Conservation (phyloP, 2,888 invertebrate species). For the Aspidiotus destructor region DNA sequence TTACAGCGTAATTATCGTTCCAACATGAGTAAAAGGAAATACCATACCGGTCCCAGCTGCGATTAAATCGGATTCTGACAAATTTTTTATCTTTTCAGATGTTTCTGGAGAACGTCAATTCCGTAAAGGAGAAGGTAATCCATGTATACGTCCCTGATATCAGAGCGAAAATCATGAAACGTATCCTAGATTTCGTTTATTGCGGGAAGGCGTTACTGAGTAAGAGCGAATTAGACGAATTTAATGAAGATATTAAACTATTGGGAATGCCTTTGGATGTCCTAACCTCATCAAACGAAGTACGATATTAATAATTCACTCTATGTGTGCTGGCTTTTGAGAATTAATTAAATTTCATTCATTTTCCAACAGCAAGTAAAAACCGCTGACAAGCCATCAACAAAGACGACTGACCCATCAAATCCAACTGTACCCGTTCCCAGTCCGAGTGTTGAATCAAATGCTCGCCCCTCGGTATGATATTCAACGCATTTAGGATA, state of each 20-base stretch:
- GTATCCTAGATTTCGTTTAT: constrained; percentile 19
- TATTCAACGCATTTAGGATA: no score
- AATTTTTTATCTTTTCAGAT: constrained; percentile 6
- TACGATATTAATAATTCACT: background rate
- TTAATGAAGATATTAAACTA: constrained; percentile 22
- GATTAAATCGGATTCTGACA: no score
- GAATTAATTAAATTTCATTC: background rate
- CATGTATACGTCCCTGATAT: constrained; percentile 25
- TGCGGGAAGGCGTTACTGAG: constrained; percentile 14
- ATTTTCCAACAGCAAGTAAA: background rate
- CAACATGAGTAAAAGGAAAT: background rate
- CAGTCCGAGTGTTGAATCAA: no score
- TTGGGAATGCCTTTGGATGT: constrained; percentile 18
- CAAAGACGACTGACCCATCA: no score
- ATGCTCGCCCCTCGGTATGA: no score
- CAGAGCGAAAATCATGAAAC: constrained; percentile 24
- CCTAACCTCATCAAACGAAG: background rate
- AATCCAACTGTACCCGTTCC: no score
- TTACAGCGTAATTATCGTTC: constrained; percentile 3
- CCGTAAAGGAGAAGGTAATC: constrained; percentile 11
- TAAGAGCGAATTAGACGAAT: constrained; percentile 15
- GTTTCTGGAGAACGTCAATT: constrained; percentile 13
- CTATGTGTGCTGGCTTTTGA: background rate
- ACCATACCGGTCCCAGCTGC: background rate
- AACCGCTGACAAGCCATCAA: no score